Evolutionary conservation across 2,888 invertebrate genomes (phyloP).

Genomic region (Linyphia triangularis): DNA sequence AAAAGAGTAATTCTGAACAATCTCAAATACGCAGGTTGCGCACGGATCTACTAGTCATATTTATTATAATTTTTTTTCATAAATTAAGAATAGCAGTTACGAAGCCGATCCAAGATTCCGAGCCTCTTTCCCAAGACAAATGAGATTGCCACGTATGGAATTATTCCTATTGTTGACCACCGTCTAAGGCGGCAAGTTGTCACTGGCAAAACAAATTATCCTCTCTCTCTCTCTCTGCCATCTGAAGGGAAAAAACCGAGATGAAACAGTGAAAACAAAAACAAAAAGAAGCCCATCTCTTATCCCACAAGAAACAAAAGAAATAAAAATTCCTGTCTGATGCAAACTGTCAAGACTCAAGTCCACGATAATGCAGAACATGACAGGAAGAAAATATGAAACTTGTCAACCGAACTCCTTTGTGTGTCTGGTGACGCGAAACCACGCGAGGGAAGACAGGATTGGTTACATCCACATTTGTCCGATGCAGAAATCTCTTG

Average conservation of each 20-base stretch:
- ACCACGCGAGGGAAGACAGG: conserved; percentile 25
- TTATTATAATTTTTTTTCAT: too few species aligned
- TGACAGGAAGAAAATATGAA: conserved; percentile 41
- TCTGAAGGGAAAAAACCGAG: conserved; percentile 1
- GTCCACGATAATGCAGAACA: conserved; percentile 45
- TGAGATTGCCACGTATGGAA: too few species aligned
- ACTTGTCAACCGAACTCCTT: conserved; percentile 55
- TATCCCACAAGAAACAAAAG: conserved; percentile 21
- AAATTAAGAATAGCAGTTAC: too few species aligned
- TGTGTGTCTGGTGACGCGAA: conserved; percentile 35
- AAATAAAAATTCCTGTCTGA: conserved; percentile 31
- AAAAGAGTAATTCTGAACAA: too few species aligned
- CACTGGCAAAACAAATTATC: conserved; percentile 46
- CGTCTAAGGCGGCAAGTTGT: not conserved
- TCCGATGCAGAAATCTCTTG: conserved; percentile 17
- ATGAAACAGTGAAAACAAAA: not conserved
- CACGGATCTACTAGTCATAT: too few species aligned
- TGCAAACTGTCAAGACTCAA: conserved; percentile 52
- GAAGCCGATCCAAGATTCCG: too few species aligned
- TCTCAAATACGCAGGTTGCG: too few species aligned
- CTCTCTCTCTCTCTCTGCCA: not conserved
- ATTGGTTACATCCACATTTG: conserved; percentile 36
- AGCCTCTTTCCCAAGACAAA: too few species aligned
- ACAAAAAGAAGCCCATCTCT: not conserved
- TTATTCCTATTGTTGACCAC: too few species aligned